Evolutionary conservation across 2,113 vertebrate genomes (phyloP).

Genomic region (Cyprinodon brontotheroides): DNA sequence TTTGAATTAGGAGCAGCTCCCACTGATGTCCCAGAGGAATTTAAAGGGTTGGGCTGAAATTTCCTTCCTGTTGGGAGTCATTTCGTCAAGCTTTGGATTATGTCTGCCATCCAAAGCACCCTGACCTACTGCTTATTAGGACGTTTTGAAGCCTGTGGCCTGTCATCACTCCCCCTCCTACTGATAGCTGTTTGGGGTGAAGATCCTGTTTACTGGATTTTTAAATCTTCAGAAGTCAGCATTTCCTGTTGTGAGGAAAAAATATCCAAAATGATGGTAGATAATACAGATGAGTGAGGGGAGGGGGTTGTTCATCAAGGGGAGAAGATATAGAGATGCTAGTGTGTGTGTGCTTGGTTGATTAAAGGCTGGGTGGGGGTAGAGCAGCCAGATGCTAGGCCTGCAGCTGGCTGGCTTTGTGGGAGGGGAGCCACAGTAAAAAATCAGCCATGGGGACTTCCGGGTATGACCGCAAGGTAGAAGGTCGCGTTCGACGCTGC

Average conservation of each 20-base stretch:
- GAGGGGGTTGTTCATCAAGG: slow-evolving; percentile 17
- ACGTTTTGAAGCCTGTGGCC: slow-evolving; percentile 28
- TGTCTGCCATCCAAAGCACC: slow-evolving; percentile 49
- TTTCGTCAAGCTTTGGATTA: slow-evolving; percentile 40
- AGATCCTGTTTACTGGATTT: slow-evolving; percentile 66
- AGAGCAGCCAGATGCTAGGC: slow-evolving; percentile 62
- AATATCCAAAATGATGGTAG: slow-evolving; percentile 10
- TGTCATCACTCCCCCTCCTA: slow-evolving; percentile 40
- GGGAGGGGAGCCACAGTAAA: slow-evolving; percentile 56
- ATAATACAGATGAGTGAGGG: slow-evolving; percentile 16
- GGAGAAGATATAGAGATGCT: slow-evolving; percentile 37
- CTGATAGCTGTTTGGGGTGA: slow-evolving; percentile 56
- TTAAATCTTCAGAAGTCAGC: slow-evolving; percentile 55
- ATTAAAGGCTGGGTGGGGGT: slow-evolving; percentile 58
- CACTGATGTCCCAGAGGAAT: slow-evolving; percentile 29
- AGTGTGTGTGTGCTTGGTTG: slow-evolving; percentile 44
- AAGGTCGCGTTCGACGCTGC: too few species aligned
- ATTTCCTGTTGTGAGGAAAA: slow-evolving; percentile 61
- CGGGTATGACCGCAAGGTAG: too few species aligned
- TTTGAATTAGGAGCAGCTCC: slow-evolving; percentile 4
- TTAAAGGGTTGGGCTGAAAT: slow-evolving; percentile 41
- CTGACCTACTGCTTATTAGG: slow-evolving; percentile 39
- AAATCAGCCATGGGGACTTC: too few species aligned
- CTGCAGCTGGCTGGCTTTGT: slow-evolving; percentile 64
- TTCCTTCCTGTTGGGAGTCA: slow-evolving; percentile 60